These are phyloP conservation scores for Myopa testacea DNA, from an alignment of 2,888 invertebrate genomes.

Conservation along the genomic window DNA sequence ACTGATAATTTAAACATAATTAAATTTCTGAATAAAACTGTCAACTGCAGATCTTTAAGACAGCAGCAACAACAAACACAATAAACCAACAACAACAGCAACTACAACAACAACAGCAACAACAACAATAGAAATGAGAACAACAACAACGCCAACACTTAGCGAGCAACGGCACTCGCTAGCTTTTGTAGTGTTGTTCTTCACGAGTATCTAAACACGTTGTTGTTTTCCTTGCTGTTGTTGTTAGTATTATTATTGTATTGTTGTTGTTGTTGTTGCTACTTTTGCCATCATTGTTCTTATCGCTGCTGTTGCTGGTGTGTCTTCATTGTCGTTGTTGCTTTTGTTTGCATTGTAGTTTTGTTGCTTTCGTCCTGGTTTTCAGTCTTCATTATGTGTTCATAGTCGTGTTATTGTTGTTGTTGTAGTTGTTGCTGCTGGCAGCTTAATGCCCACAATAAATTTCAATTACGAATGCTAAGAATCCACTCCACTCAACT, in stretches of 20 bases:
- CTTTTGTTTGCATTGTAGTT: neutral
- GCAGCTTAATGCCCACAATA: slow-evolving; percentile 18
- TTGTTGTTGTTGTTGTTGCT: slow-evolving; percentile 12
- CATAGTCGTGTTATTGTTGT: neutral
- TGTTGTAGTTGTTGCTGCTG: neutral
- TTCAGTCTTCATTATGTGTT: neutral
- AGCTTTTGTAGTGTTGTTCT: neutral
- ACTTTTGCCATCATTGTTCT: slow-evolving; percentile 6
- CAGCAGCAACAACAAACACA: neutral
- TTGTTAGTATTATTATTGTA: neutral
- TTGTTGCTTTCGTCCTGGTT: neutral
- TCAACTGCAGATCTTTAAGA: neutral
- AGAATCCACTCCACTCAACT: neutral
- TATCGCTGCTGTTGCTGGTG: slow-evolving; percentile 17
- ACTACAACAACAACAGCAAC: no score
- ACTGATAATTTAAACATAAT: neutral
- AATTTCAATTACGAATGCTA: slow-evolving; percentile 15
- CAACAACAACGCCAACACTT: neutral
- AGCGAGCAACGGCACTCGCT: neutral
- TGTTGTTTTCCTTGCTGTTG: neutral
- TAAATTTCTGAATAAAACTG: slow-evolving; percentile 14
- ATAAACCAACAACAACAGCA: no score
- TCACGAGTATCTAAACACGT: neutral
- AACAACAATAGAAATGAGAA: neutral
- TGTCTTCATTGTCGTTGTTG: slow-evolving; percentile 1